phyloP scores from a whole-genome alignment of 1,140 invertebrate species.

The Drosophila rhopaloa region DNA sequence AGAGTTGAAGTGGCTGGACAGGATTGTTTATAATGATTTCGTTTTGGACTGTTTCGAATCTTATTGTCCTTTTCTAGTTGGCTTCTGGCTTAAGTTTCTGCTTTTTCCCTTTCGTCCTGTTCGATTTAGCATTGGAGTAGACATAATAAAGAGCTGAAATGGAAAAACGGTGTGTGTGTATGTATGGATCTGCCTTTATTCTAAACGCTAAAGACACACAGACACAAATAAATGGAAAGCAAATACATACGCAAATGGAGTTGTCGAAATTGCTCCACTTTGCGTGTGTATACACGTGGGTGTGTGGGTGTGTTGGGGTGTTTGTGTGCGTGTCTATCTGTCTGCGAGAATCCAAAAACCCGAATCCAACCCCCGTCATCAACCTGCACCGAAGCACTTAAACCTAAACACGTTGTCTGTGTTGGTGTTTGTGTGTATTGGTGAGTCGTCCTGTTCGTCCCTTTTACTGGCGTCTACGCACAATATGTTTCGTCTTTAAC shows the following conservation, averaged over 20 bases:
- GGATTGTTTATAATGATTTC: constrained; percentile 32
- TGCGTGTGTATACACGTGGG: constrained; percentile 27
- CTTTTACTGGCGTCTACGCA: constrained; percentile 75
- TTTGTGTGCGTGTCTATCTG: constrained; percentile 34
- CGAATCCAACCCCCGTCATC: constrained; percentile 52
- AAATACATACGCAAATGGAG: constrained; percentile 51
- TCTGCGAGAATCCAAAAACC: constrained; percentile 58
- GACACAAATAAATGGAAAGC: constrained; percentile 4
- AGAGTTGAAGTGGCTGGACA: neutral
- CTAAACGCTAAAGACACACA: constrained; percentile 50
- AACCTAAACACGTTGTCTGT: constrained; percentile 78
- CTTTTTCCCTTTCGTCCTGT: neutral
- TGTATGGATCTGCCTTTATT: constrained; percentile 39
- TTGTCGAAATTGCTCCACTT: constrained; percentile 77
- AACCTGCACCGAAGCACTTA: constrained; percentile 78
- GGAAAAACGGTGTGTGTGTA: constrained; percentile 43
- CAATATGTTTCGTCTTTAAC: constrained; percentile 83
- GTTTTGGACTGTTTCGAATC: constrained; percentile 2
- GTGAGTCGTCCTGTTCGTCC: constrained; percentile 57
- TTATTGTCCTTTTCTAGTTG: constrained; percentile 31
- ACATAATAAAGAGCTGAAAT: constrained; percentile 67
- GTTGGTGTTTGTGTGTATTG: constrained; percentile 25
- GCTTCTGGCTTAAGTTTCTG: neutral
- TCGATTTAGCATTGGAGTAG: constrained; percentile 51
- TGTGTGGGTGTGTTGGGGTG: constrained; percentile 13